Conservation (phyloP, 2,797 vertebrate species). For the Bradypodion ventrale region DNA sequence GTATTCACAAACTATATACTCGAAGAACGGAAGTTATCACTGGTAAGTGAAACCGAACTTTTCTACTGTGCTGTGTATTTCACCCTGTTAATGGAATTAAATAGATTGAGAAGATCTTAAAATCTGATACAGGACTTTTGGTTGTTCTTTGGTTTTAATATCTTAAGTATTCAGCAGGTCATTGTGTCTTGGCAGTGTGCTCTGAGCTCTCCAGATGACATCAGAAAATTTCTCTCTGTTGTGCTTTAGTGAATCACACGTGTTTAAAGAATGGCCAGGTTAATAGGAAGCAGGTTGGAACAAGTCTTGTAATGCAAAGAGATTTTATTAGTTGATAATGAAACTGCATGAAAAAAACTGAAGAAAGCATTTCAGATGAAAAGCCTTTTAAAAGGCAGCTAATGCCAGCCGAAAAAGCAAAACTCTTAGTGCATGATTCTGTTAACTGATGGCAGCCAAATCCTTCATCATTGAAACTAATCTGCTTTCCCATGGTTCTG, state of each 20-base stretch:
- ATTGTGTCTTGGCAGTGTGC: conserved; percentile 35
- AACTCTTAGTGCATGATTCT: conserved; percentile 29
- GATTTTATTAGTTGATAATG: conserved; percentile 21
- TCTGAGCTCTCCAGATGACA: conserved; percentile 39
- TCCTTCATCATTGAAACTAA: conserved; percentile 23
- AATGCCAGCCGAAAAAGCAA: neutral
- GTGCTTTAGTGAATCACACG: conserved; percentile 44
- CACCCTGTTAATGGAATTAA: conserved; percentile 35
- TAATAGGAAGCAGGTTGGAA: conserved; percentile 50
- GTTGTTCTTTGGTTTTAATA: conserved; percentile 39
- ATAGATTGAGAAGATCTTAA: conserved; percentile 11
- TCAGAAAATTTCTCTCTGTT: conserved; percentile 27
- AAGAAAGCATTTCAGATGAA: conserved; percentile 33
- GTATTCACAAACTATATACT: too few species aligned
- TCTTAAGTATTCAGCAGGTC: conserved; percentile 47
- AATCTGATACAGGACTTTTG: conserved; percentile 41
- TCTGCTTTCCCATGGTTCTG: conserved; percentile 43
- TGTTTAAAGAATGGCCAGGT: conserved; percentile 45
- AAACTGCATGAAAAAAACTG: conserved; percentile 20
- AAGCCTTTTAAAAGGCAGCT: neutral
- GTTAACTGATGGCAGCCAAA: conserved; percentile 34
- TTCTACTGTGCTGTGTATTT: neutral
- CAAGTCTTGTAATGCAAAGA: conserved; percentile 32
- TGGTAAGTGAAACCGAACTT: too few species aligned
- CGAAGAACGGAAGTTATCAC: too few species aligned